A percentile compares a stretch with the other conserved stretches of the same genome.
Conservation (phyloP, 2,113 vertebrate genomes). For the Strix aluco region DNA sequence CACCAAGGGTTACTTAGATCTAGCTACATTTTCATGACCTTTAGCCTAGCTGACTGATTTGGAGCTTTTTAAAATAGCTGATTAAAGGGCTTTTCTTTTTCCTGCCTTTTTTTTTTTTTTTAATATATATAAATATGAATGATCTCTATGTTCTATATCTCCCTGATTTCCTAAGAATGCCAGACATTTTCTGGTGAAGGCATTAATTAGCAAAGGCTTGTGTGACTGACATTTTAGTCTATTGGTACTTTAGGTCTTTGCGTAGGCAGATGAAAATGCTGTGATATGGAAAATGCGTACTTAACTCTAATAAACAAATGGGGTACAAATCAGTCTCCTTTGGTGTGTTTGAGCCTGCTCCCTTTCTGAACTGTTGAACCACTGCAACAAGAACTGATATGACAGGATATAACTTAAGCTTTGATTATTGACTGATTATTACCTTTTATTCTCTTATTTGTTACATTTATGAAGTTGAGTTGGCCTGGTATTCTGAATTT, state of each 20-base stretch:
- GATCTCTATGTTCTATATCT: neutral
- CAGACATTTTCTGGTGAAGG: neutral
- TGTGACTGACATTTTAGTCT: neutral
- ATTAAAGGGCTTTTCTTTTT: neutral
- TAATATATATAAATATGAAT: neutral
- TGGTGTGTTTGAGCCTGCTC: neutral
- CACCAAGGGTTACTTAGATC: neutral
- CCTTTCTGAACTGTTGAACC: neutral
- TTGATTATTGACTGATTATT: neutral
- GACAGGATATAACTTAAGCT: neutral
- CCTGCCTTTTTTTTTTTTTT: neutral
- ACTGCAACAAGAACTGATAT: neutral
- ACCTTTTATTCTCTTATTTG: neutral
- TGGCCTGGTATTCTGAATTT: neutral
- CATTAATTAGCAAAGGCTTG: constrained; percentile 30
- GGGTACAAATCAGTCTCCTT: neutral
- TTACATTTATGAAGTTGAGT: neutral
- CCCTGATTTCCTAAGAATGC: neutral
- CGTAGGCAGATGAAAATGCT: neutral
- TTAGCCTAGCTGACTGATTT: neutral
- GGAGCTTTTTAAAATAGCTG: neutral
- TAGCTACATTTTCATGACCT: neutral
- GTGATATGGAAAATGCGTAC: neutral
- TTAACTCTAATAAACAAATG: neutral
- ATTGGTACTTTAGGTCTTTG: neutral